These are phyloP conservation scores for Ceratothoa steindachneri DNA, from an alignment of 2,888 invertebrate genomes.

Conservation along the genomic window DNA sequence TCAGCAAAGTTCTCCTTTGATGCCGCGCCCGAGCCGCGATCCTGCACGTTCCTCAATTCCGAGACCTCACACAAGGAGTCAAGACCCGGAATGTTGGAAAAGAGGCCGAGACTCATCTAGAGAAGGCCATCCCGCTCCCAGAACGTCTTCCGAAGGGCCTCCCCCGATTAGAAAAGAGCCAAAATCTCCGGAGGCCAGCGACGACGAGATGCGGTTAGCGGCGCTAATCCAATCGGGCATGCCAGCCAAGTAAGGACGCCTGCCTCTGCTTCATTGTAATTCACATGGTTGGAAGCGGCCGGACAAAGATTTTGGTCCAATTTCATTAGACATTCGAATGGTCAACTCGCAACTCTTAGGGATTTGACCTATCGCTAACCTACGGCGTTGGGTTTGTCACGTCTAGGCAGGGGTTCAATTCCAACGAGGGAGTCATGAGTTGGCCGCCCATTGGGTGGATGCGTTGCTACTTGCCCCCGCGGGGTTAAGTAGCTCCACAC, in stretches of 20 bases:
- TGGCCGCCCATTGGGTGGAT: no score
- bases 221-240: slow-evolving; percentile 45
- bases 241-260: slow-evolving; percentile 23
- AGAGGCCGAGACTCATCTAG: not conserved
- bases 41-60: slow-evolving; percentile 12
- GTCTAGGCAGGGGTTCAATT: no score
- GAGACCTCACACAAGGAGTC: slow-evolving; percentile 12
- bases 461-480: no score
- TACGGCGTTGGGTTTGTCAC: no score
- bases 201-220: slow-evolving; percentile 37
- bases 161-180: not conserved
- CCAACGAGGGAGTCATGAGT: no score
- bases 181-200: slow-evolving; percentile 20
- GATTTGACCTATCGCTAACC: no score
- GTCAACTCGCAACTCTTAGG: no score
- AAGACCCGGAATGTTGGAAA: slow-evolving; percentile 9
- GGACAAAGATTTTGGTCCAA: no score
- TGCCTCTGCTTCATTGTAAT: no score
- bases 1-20: not conserved
- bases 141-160: not conserved
- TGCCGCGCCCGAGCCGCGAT: not conserved
- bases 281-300: no score
- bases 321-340: no score
- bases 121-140: not conserved
- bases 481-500: no score